These are phyloP conservation scores for Synchiropus splendidus DNA, from an alignment of 2,113 vertebrate species.

Conservation along the genomic window DNA sequence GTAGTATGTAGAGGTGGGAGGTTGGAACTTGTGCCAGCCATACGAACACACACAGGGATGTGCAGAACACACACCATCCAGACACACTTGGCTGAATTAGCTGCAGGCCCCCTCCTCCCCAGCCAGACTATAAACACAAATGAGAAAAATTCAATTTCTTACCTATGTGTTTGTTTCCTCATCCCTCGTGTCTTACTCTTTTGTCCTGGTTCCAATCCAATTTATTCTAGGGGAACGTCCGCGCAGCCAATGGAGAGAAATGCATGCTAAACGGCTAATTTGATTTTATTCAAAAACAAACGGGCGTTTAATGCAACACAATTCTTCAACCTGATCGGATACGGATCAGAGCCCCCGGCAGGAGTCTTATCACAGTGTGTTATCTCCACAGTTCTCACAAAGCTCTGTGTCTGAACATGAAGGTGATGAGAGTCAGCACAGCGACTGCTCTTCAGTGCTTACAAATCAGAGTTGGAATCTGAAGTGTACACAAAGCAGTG, in stretches of 20 bases:
- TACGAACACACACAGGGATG: neutral
- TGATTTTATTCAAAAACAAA: conserved; percentile 43
- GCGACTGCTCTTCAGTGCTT: conserved; percentile 11
- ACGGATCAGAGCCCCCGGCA: neutral
- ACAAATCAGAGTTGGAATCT: conserved; percentile 10
- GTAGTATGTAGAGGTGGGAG: conserved; percentile 8
- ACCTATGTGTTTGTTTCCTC: conserved; percentile 14
- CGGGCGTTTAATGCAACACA: conserved; percentile 10
- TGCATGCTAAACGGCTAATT: conserved; percentile 27
- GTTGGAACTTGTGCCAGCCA: conserved; percentile 6
- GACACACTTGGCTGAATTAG: conserved; percentile 27
- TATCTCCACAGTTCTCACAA: conserved; percentile 31
- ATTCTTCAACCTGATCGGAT: conserved; percentile 10
- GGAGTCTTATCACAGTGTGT: conserved; percentile 5
- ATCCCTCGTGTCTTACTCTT: neutral
- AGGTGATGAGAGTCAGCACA: conserved; percentile 36
- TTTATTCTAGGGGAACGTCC: conserved; percentile 32
- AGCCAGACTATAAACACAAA: conserved; percentile 19
- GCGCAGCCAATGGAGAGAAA: conserved; percentile 20
- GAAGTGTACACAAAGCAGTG: conserved; percentile 1
- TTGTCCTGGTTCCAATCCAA: conserved; percentile 33
- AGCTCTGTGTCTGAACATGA: conserved; percentile 21
- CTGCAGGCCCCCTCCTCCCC: conserved; percentile 17
- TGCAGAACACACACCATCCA: neutral
- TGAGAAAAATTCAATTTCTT: conserved; percentile 33